Base-by-base conservation (phyloP, 2,797 vertebrate genomes). In the Sebastolobus alascanus region DNA sequence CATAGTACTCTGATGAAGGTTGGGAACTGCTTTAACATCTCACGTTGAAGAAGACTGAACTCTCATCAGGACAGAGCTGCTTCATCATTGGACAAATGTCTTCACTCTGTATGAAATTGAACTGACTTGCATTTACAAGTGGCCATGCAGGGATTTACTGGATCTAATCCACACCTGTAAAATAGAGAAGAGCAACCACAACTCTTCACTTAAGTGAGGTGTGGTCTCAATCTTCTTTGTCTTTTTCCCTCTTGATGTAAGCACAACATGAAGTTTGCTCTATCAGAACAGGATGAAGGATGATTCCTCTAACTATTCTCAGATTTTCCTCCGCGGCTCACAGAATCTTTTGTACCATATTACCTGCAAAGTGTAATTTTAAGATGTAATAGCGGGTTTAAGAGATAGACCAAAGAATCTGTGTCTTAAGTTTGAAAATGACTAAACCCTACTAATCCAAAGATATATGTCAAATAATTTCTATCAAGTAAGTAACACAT, bases 1-100 rank as follows among this genome's bases (percentile, higher is more conserved):
- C 25, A 6, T 11, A 52, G 8, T 46, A 20, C 46, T 67, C 27
- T 8, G 33, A 56, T 43, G 37, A 65, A 75, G 27, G 35, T 33
- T 40, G 60, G 13, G 4, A 60, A 33, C 38, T 18, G 70, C 27
- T 46, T 50, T 5, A 22, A 16, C 61, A 61, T 31, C 3, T n/a
- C 3, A 29, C 3, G 6, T 38, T 38, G 6, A 38, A 52, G 22
- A 65, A 60, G 46, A 80, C 11, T 79, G n/a, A 78, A 50, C 38
- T 66, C 77, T 68, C 50, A 73, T 73, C 71, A 59, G 59, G 58
- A 63, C 38, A 63, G 66, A 80, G 37, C 77, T 60, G n/a, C 65
- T 76, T 73, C 33, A 56, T 55, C 16, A 35, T 54, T 27, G 31
- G 18, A 81, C 27, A 50, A 72, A 72, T 73, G 61, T 59, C 66